Evolutionary conservation across 1,140 invertebrate genomes (phyloP).

Genomic region (Oryctes rhinoceros): DNA sequence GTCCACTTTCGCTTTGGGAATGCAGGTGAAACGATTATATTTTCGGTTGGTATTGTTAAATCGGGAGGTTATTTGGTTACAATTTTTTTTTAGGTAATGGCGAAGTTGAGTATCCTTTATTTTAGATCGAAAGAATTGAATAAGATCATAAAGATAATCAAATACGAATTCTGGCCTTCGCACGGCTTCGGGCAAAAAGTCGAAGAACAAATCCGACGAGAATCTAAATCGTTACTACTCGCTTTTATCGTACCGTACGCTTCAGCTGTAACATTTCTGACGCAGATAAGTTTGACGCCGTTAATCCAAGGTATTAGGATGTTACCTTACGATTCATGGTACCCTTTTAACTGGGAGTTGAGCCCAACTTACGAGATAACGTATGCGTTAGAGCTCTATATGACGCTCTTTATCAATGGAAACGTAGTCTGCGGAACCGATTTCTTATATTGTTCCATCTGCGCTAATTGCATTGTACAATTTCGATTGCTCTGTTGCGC

Average conservation of each 20-base stretch:
- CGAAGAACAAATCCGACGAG: not conserved
- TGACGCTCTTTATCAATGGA: not conserved
- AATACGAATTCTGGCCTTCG: slow-evolving; percentile 7
- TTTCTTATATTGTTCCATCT: not conserved
- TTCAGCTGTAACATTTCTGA: not conserved
- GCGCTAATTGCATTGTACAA: not conserved
- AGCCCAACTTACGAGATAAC: not conserved
- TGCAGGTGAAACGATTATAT: not conserved
- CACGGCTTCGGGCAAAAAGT: not conserved
- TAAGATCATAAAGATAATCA: not conserved
- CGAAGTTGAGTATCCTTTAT: not conserved
- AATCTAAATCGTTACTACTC: not conserved
- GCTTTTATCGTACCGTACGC: not conserved
- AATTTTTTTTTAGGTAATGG: not conserved
- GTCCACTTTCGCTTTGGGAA: not conserved
- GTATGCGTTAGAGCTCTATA: not conserved
- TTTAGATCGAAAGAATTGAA: not conserved
- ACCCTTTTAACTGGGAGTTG: not conserved
- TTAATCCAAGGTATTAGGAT: not conserved
- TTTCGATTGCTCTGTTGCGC: not conserved
- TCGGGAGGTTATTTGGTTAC: not conserved
- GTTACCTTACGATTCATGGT: not conserved
- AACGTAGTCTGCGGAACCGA: not conserved
- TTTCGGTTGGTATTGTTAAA: not conserved
- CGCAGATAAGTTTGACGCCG: not conserved